phyloP scores from a whole-genome alignment of 2,797 vertebrate species.

The Okamejei kenojei region DNA sequence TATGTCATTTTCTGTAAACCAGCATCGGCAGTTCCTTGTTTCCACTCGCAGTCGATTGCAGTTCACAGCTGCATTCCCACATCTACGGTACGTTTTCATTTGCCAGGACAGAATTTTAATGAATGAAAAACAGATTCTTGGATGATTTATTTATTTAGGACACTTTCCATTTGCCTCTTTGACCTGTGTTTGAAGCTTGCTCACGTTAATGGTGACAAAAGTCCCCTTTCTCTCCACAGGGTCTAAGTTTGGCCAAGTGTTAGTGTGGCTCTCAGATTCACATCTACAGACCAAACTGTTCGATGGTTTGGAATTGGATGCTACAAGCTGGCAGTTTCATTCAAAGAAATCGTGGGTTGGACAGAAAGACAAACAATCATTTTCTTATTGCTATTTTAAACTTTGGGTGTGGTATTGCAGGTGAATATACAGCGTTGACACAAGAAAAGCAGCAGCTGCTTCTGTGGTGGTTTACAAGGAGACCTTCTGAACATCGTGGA shows the following conservation, averaged over 20 bases:
- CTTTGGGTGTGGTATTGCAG: neutral
- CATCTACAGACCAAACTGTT: neutral
- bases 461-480: no score
- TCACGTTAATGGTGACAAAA: neutral
- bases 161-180: neutral
- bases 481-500: no score
- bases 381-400: neutral
- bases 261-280: neutral
- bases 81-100: neutral
- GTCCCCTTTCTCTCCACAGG: neutral
- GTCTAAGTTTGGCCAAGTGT: neutral
- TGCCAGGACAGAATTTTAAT: neutral
- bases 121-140: neutral
- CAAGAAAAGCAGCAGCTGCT: no score
- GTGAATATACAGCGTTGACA: neutral
- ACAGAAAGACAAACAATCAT: neutral
- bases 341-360: neutral
- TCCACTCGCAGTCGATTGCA: neutral
- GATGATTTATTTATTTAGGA: neutral
- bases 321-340: neutral
- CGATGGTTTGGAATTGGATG: neutral
- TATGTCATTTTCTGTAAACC: no score
- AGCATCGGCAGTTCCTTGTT: no score
- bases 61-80: neutral
- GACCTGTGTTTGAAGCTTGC: neutral